Conservation (phyloP, 2,113 vertebrate species). For the Columba livia region DNA sequence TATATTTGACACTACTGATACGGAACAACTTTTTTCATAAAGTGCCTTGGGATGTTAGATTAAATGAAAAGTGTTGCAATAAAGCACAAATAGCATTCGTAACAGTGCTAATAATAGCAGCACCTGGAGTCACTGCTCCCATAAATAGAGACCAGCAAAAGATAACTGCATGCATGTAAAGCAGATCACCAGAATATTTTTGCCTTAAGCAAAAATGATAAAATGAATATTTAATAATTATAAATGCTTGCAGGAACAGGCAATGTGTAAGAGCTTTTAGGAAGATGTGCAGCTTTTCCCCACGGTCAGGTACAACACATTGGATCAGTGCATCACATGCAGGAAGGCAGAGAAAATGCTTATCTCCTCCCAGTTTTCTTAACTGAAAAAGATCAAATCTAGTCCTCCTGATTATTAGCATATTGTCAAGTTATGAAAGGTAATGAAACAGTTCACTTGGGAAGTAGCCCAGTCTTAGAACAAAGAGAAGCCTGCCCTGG, state of each 20-base stretch:
- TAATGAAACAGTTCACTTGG: neutral
- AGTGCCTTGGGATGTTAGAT: conserved; percentile 41
- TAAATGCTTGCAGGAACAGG: neutral
- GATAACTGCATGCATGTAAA: neutral
- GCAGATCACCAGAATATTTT: conserved; percentile 15
- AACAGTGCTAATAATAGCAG: conserved; percentile 50
- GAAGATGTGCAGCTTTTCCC: neutral
- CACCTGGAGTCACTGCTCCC: conserved; percentile 32
- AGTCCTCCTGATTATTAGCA: neutral
- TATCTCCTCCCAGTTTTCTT: neutral
- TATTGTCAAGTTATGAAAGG: neutral
- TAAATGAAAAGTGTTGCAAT: conserved; percentile 46
- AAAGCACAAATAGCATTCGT: conserved; percentile 4
- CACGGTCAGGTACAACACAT: neutral
- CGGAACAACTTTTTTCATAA: neutral
- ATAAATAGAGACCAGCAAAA: conserved; percentile 44
- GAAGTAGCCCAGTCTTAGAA: neutral
- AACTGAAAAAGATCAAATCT: neutral
- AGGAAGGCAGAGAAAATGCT: neutral
- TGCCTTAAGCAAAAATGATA: conserved; percentile 32
- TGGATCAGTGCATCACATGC: neutral
- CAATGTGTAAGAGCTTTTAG: neutral
- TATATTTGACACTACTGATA: neutral
- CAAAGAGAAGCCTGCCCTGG: neutral
- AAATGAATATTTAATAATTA: neutral